Evolutionary conservation across 2,797 vertebrate genomes (phyloP), one percentile per base, ranked within the genome.

Genomic region (Cryptoblepharus egeriae): DNA sequence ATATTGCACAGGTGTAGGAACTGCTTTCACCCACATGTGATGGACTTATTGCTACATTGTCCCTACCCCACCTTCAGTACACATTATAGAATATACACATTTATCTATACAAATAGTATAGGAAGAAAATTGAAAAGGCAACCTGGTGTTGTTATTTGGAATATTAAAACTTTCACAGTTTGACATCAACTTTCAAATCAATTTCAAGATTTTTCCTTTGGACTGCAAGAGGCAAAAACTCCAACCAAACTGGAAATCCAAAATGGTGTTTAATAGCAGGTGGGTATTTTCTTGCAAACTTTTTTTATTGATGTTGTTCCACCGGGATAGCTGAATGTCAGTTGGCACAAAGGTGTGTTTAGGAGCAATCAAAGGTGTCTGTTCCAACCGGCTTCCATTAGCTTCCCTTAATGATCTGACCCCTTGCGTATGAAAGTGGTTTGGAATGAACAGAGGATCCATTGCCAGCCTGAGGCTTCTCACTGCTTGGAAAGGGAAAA

Each of bases 141-240:
- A 93, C 88, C 90, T 92, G 92, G 92, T 93, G 89, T 83, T 22
- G 81, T 83, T 84, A 75, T 89, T 90, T 89, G 90, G 91, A 92
- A 72, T 86, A 80, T 87, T 72, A 83, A 86, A 68, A 91, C 35
- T 74, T 89, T 70, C 2, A 89, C 86, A 88, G 90, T 60, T 1
- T 78, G 85, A 82, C 88, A 82, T 87, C 80, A 89, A 88, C 69
- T 84, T 82, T 88, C 87, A 91, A 81, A 76, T 32, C 79, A 79
- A 76, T 63, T 80, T 83, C 68, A 70, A 72, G 32, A 72, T 37
- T 71, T 75, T 58, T 75, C 71, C 72, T 55, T 75, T 82, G 55
- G 57, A 57, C 39, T 83, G 80, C 58, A 65, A 75, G 64, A 79
- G 18, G 32, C 7, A 35, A 2, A 65, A 57, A 55, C 28, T 10